These are phyloP conservation scores for Andricus quercusramuli DNA, from an alignment of 2,888 invertebrate species.

Conservation along the genomic window DNA sequence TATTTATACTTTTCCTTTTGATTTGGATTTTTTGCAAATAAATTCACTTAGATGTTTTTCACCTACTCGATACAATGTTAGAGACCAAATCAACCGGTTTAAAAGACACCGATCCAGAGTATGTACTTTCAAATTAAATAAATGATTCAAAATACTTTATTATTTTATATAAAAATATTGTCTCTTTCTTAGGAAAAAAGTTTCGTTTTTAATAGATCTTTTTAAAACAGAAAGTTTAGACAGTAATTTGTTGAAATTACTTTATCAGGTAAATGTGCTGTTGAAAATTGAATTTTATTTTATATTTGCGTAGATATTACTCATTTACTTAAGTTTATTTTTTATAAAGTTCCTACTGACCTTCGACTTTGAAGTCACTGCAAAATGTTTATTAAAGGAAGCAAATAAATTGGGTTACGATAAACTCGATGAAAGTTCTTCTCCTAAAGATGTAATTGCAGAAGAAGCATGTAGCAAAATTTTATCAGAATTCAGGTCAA, in stretches of 20 bases:
- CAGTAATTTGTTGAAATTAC: not conserved
- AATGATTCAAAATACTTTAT: not conserved
- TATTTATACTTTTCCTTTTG: not conserved
- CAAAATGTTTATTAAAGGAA: slow-evolving; percentile 60
- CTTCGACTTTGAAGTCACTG: slow-evolving; percentile 64
- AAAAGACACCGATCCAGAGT: slow-evolving; percentile 2
- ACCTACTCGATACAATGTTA: slow-evolving; percentile 10
- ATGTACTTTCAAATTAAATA: not conserved
- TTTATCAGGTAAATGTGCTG: not conserved
- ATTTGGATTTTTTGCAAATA: not conserved
- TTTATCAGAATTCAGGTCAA: slow-evolving; percentile 58
- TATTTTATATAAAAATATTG: not conserved
- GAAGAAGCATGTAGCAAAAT: slow-evolving; percentile 53
- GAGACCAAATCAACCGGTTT: not conserved
- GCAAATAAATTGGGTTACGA: slow-evolving; percentile 56
- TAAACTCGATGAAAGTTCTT: slow-evolving; percentile 42
- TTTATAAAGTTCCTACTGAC: slow-evolving; percentile 64
- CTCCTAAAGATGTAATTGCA: slow-evolving; percentile 50
- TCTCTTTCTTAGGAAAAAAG: not conserved
- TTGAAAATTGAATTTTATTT: not conserved
- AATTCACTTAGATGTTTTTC: not conserved
- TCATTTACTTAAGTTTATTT: not conserved
- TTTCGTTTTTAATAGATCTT: not conserved
- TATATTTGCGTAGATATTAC: not conserved
- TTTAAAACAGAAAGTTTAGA: slow-evolving; percentile 19